Percentiles rank a stretch among this genome's conserved stretches.
Conservation (phyloP, 1,140 invertebrate genomes). For the Tetramorium simillimum region DNA sequence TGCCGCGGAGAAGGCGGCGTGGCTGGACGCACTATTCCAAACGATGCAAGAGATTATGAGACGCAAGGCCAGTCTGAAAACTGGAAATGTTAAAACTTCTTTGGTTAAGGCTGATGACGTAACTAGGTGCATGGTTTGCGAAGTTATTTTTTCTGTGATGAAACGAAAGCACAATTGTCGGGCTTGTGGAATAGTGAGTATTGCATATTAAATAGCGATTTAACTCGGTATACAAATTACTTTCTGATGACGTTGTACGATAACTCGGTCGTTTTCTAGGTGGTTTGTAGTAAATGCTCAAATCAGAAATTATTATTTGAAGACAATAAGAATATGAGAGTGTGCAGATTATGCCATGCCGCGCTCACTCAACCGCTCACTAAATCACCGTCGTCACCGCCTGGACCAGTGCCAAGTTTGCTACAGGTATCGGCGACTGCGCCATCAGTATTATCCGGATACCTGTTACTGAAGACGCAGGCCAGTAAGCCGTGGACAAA, state of each 20-base stretch:
- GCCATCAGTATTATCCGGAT: conserved; percentile 87
- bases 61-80: conserved; percentile 86
- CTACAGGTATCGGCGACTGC: conserved; percentile 87
- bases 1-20: conserved; percentile 88
- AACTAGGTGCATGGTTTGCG: conserved; percentile 92
- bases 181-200: conserved; percentile 90
- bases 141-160: conserved; percentile 89
- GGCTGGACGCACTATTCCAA: conserved; percentile 88
- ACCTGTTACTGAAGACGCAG: conserved; percentile 87
- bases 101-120: conserved; percentile 90
- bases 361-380: conserved; percentile 81
- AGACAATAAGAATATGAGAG: conserved; percentile 87
- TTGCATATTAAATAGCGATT: background rate
- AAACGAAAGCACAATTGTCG: conserved; percentile 92
- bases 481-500: conserved; percentile 87
- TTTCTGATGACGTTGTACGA: background rate
- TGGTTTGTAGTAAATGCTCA: conserved; percentile 90
- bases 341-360: conserved; percentile 82
- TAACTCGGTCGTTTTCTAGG: conserved; percentile 82
- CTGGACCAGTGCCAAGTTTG: conserved; percentile 82
- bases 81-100: conserved; percentile 84
- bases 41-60: conserved; percentile 88
- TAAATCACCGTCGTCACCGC: conserved; percentile 79
- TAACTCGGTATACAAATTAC: background rate
- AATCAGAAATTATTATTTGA: conserved; percentile 89